Evolutionary conservation across 2,113 vertebrate genomes (phyloP).

Genomic region (Colossoma macropomum): DNA sequence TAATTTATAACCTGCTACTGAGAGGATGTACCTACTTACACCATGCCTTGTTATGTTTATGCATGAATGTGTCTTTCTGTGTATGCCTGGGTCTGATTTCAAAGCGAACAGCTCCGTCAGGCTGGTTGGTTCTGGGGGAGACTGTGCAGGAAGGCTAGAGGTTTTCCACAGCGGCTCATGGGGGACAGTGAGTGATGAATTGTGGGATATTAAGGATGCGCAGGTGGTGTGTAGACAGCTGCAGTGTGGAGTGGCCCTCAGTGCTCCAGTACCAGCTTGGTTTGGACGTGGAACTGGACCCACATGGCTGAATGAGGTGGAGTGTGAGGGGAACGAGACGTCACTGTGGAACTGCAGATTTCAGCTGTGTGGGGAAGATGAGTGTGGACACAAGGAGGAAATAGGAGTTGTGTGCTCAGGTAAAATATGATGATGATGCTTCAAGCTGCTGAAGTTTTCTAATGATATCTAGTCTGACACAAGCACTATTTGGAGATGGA

Average conservation of each 20-base stretch:
- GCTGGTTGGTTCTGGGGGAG: not conserved
- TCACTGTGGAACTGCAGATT: constrained; percentile 30
- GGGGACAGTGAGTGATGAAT: constrained; percentile 43
- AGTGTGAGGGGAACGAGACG: not conserved
- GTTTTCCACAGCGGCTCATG: not conserved
- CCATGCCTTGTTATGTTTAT: too few relatives aligned
- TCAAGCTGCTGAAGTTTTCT: too few relatives aligned
- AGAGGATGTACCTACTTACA: too few relatives aligned
- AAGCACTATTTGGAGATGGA: too few relatives aligned
- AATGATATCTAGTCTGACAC: too few relatives aligned
- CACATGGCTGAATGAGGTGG: constrained; percentile 53
- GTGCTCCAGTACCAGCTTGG: not conserved
- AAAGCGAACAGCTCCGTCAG: constrained; percentile 13
- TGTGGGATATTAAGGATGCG: constrained; percentile 50
- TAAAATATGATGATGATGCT: not conserved
- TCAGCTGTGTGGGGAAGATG: constrained; percentile 39
- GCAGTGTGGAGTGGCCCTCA: constrained; percentile 52
- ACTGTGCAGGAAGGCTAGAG: constrained; percentile 21
- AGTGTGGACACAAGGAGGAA: constrained; percentile 52
- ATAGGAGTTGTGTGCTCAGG: constrained; percentile 56
- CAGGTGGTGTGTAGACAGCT: constrained; percentile 58
- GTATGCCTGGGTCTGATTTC: too few relatives aligned
- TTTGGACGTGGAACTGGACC: constrained; percentile 24
- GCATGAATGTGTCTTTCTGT: too few relatives aligned
- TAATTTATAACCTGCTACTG: too few relatives aligned